These are phyloP conservation scores for Pygoscelis adeliae DNA, from an alignment of 2,113 vertebrate species.

Conservation along the genomic window DNA sequence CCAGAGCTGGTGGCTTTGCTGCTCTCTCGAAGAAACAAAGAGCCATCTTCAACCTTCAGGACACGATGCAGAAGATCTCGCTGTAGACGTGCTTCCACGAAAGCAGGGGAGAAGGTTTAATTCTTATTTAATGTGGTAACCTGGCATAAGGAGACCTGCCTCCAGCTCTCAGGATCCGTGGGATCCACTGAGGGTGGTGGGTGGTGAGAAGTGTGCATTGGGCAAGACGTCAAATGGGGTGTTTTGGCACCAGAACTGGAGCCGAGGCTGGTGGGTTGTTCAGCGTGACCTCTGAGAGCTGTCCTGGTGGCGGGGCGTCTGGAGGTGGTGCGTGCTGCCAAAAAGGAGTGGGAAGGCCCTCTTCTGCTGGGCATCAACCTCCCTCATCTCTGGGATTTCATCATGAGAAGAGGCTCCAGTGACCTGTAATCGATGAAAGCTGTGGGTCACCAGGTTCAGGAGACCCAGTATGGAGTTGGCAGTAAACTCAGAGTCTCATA, in stretches of 20 bases:
- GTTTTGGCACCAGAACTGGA: not conserved
- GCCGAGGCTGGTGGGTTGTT: not conserved
- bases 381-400: not conserved
- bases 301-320: accelerated
- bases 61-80: not conserved
- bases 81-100: not conserved
- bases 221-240: not conserved
- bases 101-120: not conserved
- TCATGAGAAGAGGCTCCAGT: not conserved
- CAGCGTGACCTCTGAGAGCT: not conserved
- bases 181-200: not conserved
- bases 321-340: not conserved
- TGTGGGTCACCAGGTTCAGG: not conserved
- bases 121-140: not conserved
- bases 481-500: not conserved
- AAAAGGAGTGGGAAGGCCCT: not conserved
- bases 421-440: not conserved
- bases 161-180: not conserved
- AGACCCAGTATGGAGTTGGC: not conserved
- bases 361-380: not conserved
- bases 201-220: not conserved
- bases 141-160: not conserved
- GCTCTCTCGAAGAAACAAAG: not conserved
- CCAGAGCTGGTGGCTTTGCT: not conserved
- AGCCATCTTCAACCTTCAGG: not conserved